Percentiles rank a stretch among this genome's conserved stretches.
Conservation (phyloP, 2,888 invertebrate species). For the Trachelus troglodyta region DNA sequence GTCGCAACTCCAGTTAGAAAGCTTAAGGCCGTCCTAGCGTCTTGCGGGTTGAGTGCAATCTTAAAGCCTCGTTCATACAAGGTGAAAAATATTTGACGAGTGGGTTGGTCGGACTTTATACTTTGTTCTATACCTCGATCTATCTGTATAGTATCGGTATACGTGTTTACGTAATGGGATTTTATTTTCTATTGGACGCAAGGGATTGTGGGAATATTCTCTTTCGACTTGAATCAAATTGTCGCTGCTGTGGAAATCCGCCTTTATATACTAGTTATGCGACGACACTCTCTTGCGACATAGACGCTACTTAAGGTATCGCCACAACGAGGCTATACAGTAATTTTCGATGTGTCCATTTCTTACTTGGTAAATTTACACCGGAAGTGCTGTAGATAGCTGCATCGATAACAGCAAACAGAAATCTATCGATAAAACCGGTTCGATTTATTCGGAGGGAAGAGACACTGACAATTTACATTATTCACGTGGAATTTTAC, state of each 20-base stretch:
- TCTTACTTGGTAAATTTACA: neutral
- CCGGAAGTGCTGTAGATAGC: constrained; percentile 9
- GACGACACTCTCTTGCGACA: neutral
- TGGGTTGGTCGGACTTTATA: neutral
- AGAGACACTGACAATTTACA: neutral
- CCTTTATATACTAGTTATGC: neutral
- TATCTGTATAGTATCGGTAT: no score
- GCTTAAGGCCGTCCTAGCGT: constrained; percentile 22
- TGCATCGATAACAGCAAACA: neutral
- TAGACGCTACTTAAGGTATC: neutral
- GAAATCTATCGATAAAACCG: constrained; percentile 17
- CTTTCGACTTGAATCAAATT: neutral
- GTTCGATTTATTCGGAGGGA: constrained; percentile 21
- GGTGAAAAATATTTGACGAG: neutral
- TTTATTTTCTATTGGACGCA: neutral
- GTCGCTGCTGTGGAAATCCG: neutral
- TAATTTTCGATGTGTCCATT: neutral
- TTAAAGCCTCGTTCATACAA: neutral
- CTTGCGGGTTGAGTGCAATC: neutral
- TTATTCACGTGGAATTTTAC: neutral
- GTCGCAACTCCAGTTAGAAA: constrained; percentile 42
- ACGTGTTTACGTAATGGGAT: neutral
- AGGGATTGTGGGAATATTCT: neutral
- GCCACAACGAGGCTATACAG: neutral
- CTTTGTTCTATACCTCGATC: neutral